These are phyloP conservation scores for Palloptera scutellata DNA, from an alignment of 2,888 invertebrate genomes.

Conservation along the genomic window DNA sequence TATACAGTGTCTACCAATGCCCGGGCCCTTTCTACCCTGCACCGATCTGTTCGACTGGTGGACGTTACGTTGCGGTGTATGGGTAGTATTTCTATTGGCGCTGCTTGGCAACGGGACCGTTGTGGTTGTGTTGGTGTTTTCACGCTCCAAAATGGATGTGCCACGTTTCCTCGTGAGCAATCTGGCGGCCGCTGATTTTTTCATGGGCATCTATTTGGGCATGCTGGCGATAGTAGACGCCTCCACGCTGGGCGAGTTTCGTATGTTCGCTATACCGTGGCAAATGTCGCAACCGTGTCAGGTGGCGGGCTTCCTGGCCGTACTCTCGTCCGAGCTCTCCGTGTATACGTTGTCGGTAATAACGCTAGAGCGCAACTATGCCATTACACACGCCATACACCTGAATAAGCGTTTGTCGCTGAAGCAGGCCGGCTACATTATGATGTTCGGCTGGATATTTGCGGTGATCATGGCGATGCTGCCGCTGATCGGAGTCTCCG, in stretches of 20 bases:
- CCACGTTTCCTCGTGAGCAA: slow-evolving; percentile 97
- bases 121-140: slow-evolving; percentile 90
- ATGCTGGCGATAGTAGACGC: slow-evolving; percentile 95
- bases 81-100: slow-evolving; percentile 95
- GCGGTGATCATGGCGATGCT: slow-evolving; percentile 85
- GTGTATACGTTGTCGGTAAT: slow-evolving; percentile 97
- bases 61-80: slow-evolving; percentile 95
- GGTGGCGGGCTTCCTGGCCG: slow-evolving; percentile 93
- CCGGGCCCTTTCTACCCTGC: slow-evolving; percentile 94
- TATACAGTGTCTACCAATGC: slow-evolving; percentile 81
- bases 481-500: slow-evolving; percentile 90
- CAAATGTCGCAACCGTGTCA: slow-evolving; percentile 95
- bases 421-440: slow-evolving; percentile 89
- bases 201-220: slow-evolving; percentile 95
- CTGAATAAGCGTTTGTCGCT: slow-evolving; percentile 92
- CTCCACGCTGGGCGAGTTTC: slow-evolving; percentile 93
- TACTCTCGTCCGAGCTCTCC: slow-evolving; percentile 90
- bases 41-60: slow-evolving; percentile 98
- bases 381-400: slow-evolving; percentile 97
- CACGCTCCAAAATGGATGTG: slow-evolving; percentile 93
- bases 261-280: slow-evolving; percentile 96
- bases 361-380: slow-evolving; percentile 93
- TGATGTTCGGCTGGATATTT: slow-evolving; percentile 93
- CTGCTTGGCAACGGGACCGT: slow-evolving; percentile 96
- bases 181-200: slow-evolving; percentile 95